Base-by-base conservation (phyloP, 2,113 vertebrate species). In the Callionymus lyra region DNA sequence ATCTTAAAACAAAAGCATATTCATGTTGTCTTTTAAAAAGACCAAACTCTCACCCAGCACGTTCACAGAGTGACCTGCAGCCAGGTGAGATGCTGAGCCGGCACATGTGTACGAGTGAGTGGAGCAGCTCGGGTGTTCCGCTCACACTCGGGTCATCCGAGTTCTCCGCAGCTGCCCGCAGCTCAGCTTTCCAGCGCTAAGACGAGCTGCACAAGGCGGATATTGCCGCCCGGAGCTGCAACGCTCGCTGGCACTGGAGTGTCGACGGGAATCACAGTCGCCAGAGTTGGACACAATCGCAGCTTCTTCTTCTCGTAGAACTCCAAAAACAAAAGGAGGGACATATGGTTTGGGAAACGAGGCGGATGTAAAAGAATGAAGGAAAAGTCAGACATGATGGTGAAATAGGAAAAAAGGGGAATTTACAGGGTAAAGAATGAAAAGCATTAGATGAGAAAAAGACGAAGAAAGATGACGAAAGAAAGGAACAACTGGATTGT, bases 191-290 rank as follows among this genome's bases (percentile, higher is more conserved):
- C 54, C 51, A 47, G 60, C 48, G 16, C 41, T 72, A 76, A 82
- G 59, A 67, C 53, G 48, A 38, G 65, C 65, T 81, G 51, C 65
- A 63, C 47, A 55, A 59, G 79, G 41, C 77, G 74, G 81, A 85
- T 85, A 85, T 85, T 78, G 77, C 44, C 71, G 68, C 56, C 63
- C 43, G 9, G 16, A 52, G 63, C 55, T 9, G 14, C 2, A 3
- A 10, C 37, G 4, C 42, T 44, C 42, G 38, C 41, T 52, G n/a
- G n/a, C n/a, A n/a, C n/a, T n/a, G n/a, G n/a, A n/a, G n/a, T n/a
- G n/a, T n/a, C n/a, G n/a, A n/a, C n/a, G n/a, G n/a, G n/a, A n/a
- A n/a, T 27, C 21, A 27, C 38, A 44, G 41, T 46, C 16, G 51
- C 36, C 2, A 17, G 13, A 15, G 34, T 8, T 27, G 1, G 17